Evolutionary conservation across 2,888 invertebrate genomes (phyloP), one percentile per base, ranked within the genome.

Genomic region (Callinectes sapidus): DNA sequence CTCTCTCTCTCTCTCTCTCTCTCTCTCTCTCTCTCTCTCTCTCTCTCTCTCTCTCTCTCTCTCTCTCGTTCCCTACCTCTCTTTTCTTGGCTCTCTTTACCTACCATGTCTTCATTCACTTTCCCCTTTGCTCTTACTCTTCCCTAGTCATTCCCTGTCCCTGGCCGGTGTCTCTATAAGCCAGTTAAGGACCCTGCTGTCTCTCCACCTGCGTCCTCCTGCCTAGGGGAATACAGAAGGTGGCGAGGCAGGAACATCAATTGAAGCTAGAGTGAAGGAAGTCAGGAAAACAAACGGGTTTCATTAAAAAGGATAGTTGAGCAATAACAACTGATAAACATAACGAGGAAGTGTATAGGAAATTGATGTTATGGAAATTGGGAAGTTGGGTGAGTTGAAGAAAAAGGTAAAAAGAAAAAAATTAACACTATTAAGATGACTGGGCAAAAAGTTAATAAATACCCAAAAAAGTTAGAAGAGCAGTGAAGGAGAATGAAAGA

Each of bases 191-290:
- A 35, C 35, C 71, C 81, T 81, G 81, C 14, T 35, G 81, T 81
- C 81, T 28, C 35, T 81, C 81, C 81, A 81, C 81, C 81, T 81
- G 81, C 32, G 81, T 81, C 81, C 35, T 81, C 81, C 32, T 81
- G 81, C 35, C 35, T 35, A 32, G 81, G 32, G 81, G 81, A 35
- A 35, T 81, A 81, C 35, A 14, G 81, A 35, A 81, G 35, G 35
- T 14, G 81, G 81, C 35, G 35, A 35, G 32, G 35, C 81, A 5
- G 35, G 81, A 35, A 81, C 81, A 35, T 81, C 32, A 81, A 81
- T 35, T 14, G 35, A 32, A 81, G n/a, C 16, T 16, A 18, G 35
- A 81, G 81, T 1, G 28, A 81, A 32, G 35, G 13, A 16, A 35
- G 81, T 2, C 35, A 2, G 35, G 18, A 13, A 77, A 77, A 28